Evolutionary conservation across 1,140 invertebrate species (phyloP).

Genomic region (Branchinecta lindahli): DNA sequence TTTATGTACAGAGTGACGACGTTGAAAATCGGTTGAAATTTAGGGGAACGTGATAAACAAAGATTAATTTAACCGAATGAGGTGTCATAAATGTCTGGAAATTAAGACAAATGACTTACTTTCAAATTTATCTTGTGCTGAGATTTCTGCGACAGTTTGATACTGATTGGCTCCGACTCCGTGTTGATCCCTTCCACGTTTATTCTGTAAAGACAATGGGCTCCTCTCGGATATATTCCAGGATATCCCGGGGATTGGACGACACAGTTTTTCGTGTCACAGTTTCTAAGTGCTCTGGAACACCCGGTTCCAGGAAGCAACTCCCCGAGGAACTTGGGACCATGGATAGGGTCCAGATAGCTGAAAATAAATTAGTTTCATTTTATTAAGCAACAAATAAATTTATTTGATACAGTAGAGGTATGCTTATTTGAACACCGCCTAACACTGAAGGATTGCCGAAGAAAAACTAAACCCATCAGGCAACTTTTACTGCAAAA

Average conservation of each 20-base stretch:
- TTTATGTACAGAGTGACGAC: too few species aligned
- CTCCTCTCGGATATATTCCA: conserved; percentile 65
- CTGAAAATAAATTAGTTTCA: too few species aligned
- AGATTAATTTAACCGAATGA: too few species aligned
- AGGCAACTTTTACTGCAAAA: too few species aligned
- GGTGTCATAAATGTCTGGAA: background rate
- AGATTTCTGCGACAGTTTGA: background rate
- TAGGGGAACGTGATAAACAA: too few species aligned
- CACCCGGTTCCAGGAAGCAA: conserved; percentile 75
- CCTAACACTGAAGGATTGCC: too few species aligned
- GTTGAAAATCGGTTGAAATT: too few species aligned
- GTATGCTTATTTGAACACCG: too few species aligned
- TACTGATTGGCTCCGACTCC: background rate
- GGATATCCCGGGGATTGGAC: conserved; percentile 73
- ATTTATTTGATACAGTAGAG: too few species aligned
- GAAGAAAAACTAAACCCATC: too few species aligned
- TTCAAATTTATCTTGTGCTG: background rate
- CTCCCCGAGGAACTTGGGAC: conserved; percentile 54
- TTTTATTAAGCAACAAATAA: too few species aligned
- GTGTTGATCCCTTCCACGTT: background rate
- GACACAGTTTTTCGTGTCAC: conserved; percentile 65
- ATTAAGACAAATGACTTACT: background rate
- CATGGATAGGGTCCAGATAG: conserved; percentile 16
- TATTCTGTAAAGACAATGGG: conserved; percentile 61
- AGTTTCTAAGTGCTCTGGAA: conserved; percentile 72